phyloP scores from a whole-genome alignment of 2,797 vertebrate genomes.

The Cichlasoma orientale region DNA sequence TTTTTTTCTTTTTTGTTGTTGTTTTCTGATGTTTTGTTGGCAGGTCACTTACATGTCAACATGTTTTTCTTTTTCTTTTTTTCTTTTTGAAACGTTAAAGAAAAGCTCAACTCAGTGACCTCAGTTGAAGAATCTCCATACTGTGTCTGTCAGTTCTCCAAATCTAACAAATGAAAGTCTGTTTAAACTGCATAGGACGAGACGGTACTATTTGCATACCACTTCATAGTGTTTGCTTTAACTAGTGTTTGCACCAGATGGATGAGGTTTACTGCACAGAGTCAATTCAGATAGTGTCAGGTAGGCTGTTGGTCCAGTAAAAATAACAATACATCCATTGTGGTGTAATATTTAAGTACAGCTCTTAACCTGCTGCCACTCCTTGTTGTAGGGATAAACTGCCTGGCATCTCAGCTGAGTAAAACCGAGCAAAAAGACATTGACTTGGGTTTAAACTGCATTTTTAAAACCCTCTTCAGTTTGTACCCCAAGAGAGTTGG shows the following conservation, averaged over 20 bases:
- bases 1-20: slow-evolving; percentile 61
- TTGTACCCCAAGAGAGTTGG: slow-evolving; percentile 19
- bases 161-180: slow-evolving; percentile 36
- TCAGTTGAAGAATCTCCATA: slow-evolving; percentile 97
- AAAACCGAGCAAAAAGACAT: slow-evolving; percentile 20
- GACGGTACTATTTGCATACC: slow-evolving; percentile 42
- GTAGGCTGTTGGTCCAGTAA: slow-evolving; percentile 35
- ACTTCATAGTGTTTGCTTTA: slow-evolving; percentile 55
- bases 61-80: slow-evolving; percentile 52
- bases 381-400: slow-evolving; percentile 25
- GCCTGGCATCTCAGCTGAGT: slow-evolving; percentile 43
- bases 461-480: slow-evolving; percentile 17
- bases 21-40: slow-evolving; percentile 80
- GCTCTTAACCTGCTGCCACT: slow-evolving; percentile 26
- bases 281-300: slow-evolving; percentile 43
- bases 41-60: slow-evolving; percentile 97
- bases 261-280: slow-evolving; percentile 53
- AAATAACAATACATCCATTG: slow-evolving; percentile 25
- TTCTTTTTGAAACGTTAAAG: slow-evolving; percentile 55
- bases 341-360: slow-evolving; percentile 24
- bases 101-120: slow-evolving; percentile 96
- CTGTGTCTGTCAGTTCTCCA: slow-evolving; percentile 87
- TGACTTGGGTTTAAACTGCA: slow-evolving; percentile 11
- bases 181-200: neutral
- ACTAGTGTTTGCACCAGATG: slow-evolving; percentile 54